Conservation (phyloP, 2,888 invertebrate species). For the Lasiommata megera region DNA sequence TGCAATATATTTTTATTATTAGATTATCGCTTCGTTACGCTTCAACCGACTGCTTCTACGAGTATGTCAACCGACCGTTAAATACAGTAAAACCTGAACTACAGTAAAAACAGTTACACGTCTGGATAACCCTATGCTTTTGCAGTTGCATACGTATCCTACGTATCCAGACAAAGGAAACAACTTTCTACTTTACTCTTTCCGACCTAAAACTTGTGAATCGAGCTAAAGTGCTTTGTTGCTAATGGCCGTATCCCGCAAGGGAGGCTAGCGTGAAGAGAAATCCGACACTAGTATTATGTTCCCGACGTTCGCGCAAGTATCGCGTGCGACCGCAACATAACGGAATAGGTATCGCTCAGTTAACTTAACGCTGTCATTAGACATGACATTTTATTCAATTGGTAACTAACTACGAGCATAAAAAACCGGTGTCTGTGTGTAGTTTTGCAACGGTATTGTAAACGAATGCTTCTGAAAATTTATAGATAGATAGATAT, state of each 20-base stretch:
- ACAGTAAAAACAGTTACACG: not conserved
- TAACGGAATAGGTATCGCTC: slow-evolving; percentile 45
- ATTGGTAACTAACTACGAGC: not conserved
- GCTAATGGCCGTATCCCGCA: slow-evolving; percentile 28
- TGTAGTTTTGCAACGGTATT: not conserved
- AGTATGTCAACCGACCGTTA: too few relatives aligned
- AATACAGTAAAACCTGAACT: not conserved
- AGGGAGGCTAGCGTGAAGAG: slow-evolving; percentile 26
- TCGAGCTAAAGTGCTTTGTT: slow-evolving; percentile 29
- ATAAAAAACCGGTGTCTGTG: too few relatives aligned
- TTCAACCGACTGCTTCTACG: too few relatives aligned
- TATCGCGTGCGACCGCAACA: slow-evolving; percentile 54
- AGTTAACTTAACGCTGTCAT: slow-evolving; percentile 17
- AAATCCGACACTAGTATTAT: slow-evolving; percentile 33
- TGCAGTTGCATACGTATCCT: not conserved
- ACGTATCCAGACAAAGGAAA: slow-evolving; percentile 13
- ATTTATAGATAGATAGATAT: too few relatives aligned
- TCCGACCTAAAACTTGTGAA: slow-evolving; percentile 26
- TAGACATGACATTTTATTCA: slow-evolving; percentile 7
- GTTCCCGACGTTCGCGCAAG: slow-evolving; percentile 40
- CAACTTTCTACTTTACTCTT: slow-evolving; percentile 15
- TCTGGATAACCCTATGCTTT: not conserved
- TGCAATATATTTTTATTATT: too few relatives aligned
- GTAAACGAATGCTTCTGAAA: too few relatives aligned
- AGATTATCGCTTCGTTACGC: too few relatives aligned